Evolutionary conservation across 2,113 vertebrate genomes (phyloP).

Genomic region (Macroglossus sobrinus): DNA sequence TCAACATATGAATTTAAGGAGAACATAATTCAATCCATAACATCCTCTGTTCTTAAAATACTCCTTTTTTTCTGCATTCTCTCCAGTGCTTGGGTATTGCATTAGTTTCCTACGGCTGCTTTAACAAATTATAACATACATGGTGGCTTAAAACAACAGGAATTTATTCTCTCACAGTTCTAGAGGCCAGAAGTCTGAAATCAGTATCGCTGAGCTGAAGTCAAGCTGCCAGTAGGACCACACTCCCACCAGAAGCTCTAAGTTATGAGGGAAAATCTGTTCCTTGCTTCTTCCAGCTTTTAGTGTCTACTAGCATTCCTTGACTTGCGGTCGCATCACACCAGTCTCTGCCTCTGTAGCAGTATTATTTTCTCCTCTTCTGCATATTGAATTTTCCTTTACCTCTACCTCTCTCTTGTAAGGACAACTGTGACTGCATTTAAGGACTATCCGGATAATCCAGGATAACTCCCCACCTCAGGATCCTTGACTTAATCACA

Average conservation of each 20-base stretch:
- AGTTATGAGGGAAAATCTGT: no score
- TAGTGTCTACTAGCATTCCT: background rate
- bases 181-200: background rate
- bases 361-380: background rate
- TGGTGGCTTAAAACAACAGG: background rate
- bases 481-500: background rate
- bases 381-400: background rate
- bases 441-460: background rate
- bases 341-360: background rate
- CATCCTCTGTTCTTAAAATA: background rate
- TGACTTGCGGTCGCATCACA: background rate
- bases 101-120: background rate
- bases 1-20: background rate
- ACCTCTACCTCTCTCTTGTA: background rate
- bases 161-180: background rate
- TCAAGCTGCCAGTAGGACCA: background rate
- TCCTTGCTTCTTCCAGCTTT: background rate
- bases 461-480: background rate
- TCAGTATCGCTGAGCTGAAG: background rate
- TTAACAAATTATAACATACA: background rate
- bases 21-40: background rate
- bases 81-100: background rate
- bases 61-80: background rate
- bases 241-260: background rate
- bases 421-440: background rate